A percentile compares a stretch with the other conserved stretches of the same genome.
Evolutionary conservation across 2,113 vertebrate species (phyloP).

Genomic region (Bathybates hornii): DNA sequence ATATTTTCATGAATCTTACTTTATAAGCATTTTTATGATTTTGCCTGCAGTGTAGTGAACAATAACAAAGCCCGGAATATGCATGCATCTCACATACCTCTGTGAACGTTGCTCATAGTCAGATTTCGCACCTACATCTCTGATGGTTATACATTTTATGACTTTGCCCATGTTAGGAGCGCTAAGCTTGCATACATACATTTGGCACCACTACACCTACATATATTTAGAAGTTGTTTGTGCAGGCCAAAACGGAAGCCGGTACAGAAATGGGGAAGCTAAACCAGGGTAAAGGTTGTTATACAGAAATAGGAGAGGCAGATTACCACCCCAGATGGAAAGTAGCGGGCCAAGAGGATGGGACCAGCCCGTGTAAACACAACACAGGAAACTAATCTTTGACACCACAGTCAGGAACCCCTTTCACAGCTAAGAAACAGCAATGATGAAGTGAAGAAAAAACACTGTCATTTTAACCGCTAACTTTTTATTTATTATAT

Average conservation of each 20-base stretch:
- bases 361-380: background rate
- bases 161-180: accelerated
- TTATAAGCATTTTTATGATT: background rate
- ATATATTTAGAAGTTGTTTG: background rate
- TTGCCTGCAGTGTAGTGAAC: background rate
- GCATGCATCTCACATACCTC: background rate
- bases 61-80: background rate
- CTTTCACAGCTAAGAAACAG: background rate
- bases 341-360: background rate
- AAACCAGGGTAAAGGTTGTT: background rate
- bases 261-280: background rate
- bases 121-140: background rate
- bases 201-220: background rate
- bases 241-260: background rate
- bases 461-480: background rate
- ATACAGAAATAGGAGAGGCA: background rate
- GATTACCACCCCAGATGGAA: background rate
- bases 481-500: background rate
- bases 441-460: background rate
- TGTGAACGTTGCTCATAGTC: background rate
- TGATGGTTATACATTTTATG: background rate
- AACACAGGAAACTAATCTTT: background rate
- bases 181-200: background rate
- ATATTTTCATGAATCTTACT: background rate
- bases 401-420: background rate